Evolutionary conservation across 2,888 invertebrate species (phyloP).

Genomic region (Platycheirus albimanus): DNA sequence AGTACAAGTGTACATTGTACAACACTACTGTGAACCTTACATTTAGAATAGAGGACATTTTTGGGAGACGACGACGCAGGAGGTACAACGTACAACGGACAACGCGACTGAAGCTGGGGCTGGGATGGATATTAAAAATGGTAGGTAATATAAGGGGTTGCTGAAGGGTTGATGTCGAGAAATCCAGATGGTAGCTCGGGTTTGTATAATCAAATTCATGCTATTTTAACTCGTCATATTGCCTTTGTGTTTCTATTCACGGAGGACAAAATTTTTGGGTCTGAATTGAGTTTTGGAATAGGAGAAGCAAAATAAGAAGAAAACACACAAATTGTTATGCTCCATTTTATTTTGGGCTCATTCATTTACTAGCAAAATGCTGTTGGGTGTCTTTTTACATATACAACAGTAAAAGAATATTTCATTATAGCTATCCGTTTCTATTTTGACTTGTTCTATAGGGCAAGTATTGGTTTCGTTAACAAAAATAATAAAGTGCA

Average conservation of each 20-base stretch:
- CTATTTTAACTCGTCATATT: slow-evolving; percentile 1
- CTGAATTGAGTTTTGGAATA: slow-evolving; percentile 16
- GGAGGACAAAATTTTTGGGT: slow-evolving; percentile 39
- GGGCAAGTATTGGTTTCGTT: too few species aligned
- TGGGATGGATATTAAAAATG: slow-evolving; percentile 27
- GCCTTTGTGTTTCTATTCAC: neutral
- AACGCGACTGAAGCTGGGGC: slow-evolving; percentile 29
- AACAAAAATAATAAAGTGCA: too few species aligned
- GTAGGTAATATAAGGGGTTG: neutral
- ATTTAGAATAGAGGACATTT: slow-evolving; percentile 51
- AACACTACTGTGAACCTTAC: slow-evolving; percentile 66
- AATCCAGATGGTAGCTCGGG: slow-evolving; percentile 55
- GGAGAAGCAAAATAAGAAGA: slow-evolving; percentile 39
- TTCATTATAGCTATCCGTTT: too few species aligned
- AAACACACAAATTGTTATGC: slow-evolving; percentile 58
- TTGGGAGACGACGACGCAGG: slow-evolving; percentile 12
- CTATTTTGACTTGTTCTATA: too few species aligned
- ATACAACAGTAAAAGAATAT: too few species aligned
- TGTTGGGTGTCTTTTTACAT: neutral
- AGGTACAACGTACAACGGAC: neutral
- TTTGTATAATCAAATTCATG: slow-evolving; percentile 57
- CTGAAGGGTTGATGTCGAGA: slow-evolving; percentile 1
- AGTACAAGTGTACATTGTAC: slow-evolving; percentile 64
- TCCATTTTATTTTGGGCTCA: slow-evolving; percentile 56
- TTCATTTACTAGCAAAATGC: slow-evolving; percentile 2